phyloP scores from a whole-genome alignment of 2,888 invertebrate species.

The Agapostemon virescens region DNA sequence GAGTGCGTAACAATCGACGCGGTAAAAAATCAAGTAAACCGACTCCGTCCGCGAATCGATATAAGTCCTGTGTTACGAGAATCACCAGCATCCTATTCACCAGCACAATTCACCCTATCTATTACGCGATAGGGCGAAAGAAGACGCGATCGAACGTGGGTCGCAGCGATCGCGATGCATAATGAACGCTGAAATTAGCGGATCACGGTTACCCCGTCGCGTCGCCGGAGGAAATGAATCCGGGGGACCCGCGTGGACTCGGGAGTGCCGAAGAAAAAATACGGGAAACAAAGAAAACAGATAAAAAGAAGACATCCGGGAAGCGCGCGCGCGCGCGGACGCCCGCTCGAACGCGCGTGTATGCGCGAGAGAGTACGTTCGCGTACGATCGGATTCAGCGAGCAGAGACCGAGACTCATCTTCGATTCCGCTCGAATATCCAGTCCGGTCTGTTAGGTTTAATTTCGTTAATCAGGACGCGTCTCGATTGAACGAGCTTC shows the following conservation, averaged over 20 bases:
- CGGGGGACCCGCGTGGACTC: neutral
- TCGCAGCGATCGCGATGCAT: neutral
- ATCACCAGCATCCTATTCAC: too few species aligned
- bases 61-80: neutral
- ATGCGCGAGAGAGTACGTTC: neutral
- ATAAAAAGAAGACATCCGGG: neutral
- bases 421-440: conserved; percentile 59
- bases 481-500: conserved; percentile 66
- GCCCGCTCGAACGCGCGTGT: neutral
- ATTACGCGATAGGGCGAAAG: too few species aligned
- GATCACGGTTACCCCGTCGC: neutral
- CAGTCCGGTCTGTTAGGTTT: conserved; percentile 62
- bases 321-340: neutral
- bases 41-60: neutral
- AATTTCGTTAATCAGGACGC: conserved; percentile 69
- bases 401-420: conserved; percentile 44
- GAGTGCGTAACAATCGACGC: neutral
- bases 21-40: neutral
- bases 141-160: too few species aligned
- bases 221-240: neutral
- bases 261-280: neutral
- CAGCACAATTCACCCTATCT: too few species aligned
- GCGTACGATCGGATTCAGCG: conserved; percentile 15
- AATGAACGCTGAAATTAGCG: neutral
- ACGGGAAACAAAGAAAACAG: neutral